A percentile compares a stretch with the other conserved stretches of the same genome.
Conservation (phyloP, 2,888 invertebrate genomes). For the Andrena bucephala region DNA sequence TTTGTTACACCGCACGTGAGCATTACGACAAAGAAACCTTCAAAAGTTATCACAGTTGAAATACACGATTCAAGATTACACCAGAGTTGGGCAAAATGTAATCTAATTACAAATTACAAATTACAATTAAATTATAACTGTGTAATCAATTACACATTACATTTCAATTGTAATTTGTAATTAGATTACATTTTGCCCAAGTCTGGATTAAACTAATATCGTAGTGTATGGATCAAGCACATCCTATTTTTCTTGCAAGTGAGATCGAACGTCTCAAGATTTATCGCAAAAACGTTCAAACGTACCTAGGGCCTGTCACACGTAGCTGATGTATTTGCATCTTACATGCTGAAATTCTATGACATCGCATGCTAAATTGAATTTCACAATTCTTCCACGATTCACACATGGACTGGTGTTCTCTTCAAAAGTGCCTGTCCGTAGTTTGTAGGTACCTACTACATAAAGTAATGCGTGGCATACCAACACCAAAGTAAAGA, state of each 20-base stretch:
- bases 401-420: slow-evolving; percentile 32
- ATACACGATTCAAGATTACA: background rate
- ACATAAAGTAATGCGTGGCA: background rate
- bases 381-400: slow-evolving; percentile 51
- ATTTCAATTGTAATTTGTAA: too few relatives aligned
- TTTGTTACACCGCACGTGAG: too few relatives aligned
- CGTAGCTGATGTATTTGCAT: slow-evolving; percentile 42
- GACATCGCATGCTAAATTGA: slow-evolving; percentile 53
- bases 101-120: too few relatives aligned
- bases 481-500: slow-evolving; percentile 4
- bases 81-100: too few relatives aligned
- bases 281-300: slow-evolving; percentile 44
- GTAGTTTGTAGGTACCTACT: slow-evolving; percentile 26
- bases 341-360: slow-evolving; percentile 39
- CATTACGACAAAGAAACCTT: too few relatives aligned
- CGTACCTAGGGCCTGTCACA: slow-evolving; percentile 32
- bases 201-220: background rate
- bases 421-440: slow-evolving; percentile 17
- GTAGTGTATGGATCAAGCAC: background rate
- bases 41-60: too few relatives aligned
- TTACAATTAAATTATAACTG: too few relatives aligned
- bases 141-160: too few relatives aligned
- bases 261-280: slow-evolving; percentile 32
- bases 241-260: slow-evolving; percentile 10
- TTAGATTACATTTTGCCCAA: background rate